Base-by-base conservation (phyloP, 2,888 invertebrate genomes). In the Mycalesis mineus region DNA sequence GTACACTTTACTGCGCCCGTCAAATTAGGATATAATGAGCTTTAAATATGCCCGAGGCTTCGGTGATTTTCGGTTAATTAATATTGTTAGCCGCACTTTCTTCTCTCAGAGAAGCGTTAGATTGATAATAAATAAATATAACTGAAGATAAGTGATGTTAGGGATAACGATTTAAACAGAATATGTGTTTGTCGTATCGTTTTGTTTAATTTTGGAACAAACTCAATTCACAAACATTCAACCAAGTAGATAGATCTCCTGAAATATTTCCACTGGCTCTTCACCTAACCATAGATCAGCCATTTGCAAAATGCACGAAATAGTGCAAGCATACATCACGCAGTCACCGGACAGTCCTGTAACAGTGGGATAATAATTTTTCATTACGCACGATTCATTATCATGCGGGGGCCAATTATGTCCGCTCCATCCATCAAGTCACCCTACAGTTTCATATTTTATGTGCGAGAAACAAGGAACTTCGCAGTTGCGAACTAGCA, bases 341-440 rank as follows among this genome's bases (percentile, higher is more conserved):
- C 52, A 58, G 56, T 61, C 64, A 64, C 71, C 71, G 75, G 71
- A 73, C 74, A 63, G 67, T 71, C 68, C 69, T 50, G 72, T 72
- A 74, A 74, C 71, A 60, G 65, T 56, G 64, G 65, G 65, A 68
- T 81, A 78, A 86, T 87, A 78, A 87, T 84, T 88, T 88, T 86
- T 85, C 87, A 88, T 88, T 86, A 86, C 77, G 69, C 77, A 78
- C 85, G 87, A 84, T 87, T 87, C 88, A 88, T 88, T 87, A 87
- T 81, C 83, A 82, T 80, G 72, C 68, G 77, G 81, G 82, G 73
- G 78, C 77, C 85, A 87, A 88, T 88, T 88, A 85, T 82, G 78
- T 79, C 72, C 77, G 82, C 78, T 72, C 77, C 77, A 86, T 88
- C 80, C 77, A 82, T 88, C 87, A 87, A 70, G 73, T 72, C 79